Base-by-base conservation (phyloP, 2,113 vertebrate genomes). In the Aspidoscelis tigris region DNA sequence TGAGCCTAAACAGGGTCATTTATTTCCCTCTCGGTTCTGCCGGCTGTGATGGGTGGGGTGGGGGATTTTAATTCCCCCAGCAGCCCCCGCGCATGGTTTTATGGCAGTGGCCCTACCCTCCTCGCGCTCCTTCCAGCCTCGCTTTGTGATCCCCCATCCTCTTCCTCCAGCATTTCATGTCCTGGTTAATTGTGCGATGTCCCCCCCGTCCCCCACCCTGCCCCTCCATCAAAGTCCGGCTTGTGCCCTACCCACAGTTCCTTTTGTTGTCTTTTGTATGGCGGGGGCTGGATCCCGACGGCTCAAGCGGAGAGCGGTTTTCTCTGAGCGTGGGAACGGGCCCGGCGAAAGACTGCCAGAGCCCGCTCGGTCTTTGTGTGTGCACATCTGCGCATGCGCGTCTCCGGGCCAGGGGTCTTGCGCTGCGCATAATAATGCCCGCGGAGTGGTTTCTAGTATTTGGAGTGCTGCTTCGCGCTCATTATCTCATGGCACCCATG, bases 221-320 rank as follows among this genome's bases (percentile, higher is more conserved):
- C 58, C 18, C 18, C 58, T 2, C 78, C n/a, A n/a, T 68, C 58
- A 83, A 87, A 73, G 76, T 44, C 47, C 21, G 0, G 2, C 70
- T 79, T 75, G 70, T 83, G 76, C 81, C 81, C 69, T 44, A 39
- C 44, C 61, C 5, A 22, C 2, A 7, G 76, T 24, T 4, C 66
- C 75, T 44, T 83, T 83, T 87, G 76, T 87, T 41, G 41, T 70
- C 43, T 18, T 53, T 83, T 82, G 75, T 78, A 77, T 82, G 75
- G n/a, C 58, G 33, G 44, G 16, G 68, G 74, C 33, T 65, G 53
- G 5, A 53, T 75, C 55, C 64, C 5, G 20, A 76, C 70, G 79
- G 58, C 71, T 55, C 3, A 0, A 61, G 33, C 12, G 22, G 47
- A 24, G 24, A 39, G 84, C 44, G 74, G 53, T 39, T 47, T 41